Base-by-base conservation (phyloP, 2,113 vertebrate genomes). In the Pseudorhombus dupliciocellatus region DNA sequence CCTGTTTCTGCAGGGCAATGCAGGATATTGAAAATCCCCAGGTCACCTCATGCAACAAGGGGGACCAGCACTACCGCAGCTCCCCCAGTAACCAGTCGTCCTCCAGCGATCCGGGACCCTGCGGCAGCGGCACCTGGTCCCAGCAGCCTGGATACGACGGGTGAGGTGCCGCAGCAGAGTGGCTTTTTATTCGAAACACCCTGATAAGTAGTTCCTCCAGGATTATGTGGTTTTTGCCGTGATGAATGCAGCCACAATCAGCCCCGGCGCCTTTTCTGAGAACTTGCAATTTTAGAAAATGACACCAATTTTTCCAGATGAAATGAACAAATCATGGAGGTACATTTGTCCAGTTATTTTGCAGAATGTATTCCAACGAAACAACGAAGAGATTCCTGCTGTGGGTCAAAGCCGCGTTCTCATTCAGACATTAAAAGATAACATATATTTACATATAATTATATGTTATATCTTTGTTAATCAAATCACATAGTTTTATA, bases 1-100 rank as follows among this genome's bases (percentile, higher is more conserved):
- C 20, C 1, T 81, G 30, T 84, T 15, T 87, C 42, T 84, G 56
- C 81, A 92, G 80, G 75, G 58, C 57, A 3, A 34, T 91, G 81
- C 81, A 91, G 59, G 89, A 90, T 34, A 63, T 85, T 84, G 89
- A 92, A 73, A 87, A 87, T 75, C 78, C 81, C 4, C 79, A 89
- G 86, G 73, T 89, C 51, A 61, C 71, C 51, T 75, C 54, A 8
- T 91, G 88, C 82, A 88, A 80, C 81, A 87, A 93, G 84, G 92
- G 80, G 90, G 86, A 95, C 75, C 92, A 94, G 64, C 90, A 90
- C 93, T 97, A 91, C 92, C 96, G 97, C 86, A 97, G 96, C 87
- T 99, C 97, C 22, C 97, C 97, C 1, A 98, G 97, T 92, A 99
- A 99, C 93, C 97, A 98, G 85, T 99, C 97, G 0, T 97, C 97